These are phyloP conservation scores for pig (Sus scrofa) DNA, from an alignment of 2,113 vertebrate species.

Conservation along the genomic window T2T-Sscrofa CM000813.6:128291501-128292000, in stretches of 20 bases:
- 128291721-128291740: not conserved
- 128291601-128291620: not conserved
- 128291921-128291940: too few relatives aligned
- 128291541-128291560: not conserved
- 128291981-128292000: too few relatives aligned
- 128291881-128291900: not conserved
- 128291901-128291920: too few relatives aligned
- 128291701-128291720: not conserved
- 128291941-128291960: too few relatives aligned
- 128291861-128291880: not conserved
- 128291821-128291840: slow-evolving; percentile 45
- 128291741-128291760: not conserved
- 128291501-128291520: not conserved
- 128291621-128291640: not conserved
- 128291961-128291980: too few relatives aligned
- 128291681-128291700: not conserved
- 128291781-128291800: not conserved
- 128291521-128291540: not conserved
- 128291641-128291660: not conserved
- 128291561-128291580: not conserved
- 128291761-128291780: not conserved
- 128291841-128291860: slow-evolving; percentile 22
- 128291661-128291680: not conserved
- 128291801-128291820: not conserved
- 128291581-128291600: not conserved